phyloP scores from a whole-genome alignment of 2,113 vertebrate species.

The Cyprinus carpio region DNA sequence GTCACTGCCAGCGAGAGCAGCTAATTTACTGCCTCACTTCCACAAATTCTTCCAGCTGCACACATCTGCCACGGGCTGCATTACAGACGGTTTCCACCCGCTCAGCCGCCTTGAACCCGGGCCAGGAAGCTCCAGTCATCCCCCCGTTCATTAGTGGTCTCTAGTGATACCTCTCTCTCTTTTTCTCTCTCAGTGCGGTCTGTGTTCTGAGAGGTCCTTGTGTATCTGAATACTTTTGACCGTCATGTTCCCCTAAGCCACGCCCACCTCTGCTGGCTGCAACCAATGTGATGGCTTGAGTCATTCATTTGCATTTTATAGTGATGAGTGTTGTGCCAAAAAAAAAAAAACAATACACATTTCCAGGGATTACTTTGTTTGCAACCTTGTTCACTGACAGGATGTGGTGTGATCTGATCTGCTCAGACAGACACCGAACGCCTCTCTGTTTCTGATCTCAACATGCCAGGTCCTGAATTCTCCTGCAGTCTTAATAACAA shows the following conservation, averaged over 20 bases:
- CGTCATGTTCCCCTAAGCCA: neutral
- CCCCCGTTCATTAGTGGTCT: slow-evolving; percentile 30
- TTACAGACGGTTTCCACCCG: slow-evolving; percentile 10
- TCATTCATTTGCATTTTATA: slow-evolving; percentile 19
- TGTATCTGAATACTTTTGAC: neutral
- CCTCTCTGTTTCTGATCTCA: slow-evolving; percentile 29
- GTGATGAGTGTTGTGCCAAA: slow-evolving; percentile 2
- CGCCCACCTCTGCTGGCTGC: slow-evolving; percentile 28
- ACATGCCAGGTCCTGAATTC: slow-evolving; percentile 23
- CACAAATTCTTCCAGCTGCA: slow-evolving; percentile 53
- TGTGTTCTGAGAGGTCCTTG: neutral
- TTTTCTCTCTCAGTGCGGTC: slow-evolving; percentile 1
- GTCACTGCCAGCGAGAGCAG: slow-evolving; percentile 27
- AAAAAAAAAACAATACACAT: neutral
- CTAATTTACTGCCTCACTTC: slow-evolving; percentile 45
- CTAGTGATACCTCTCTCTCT: neutral
- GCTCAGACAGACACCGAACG: slow-evolving; percentile 8
- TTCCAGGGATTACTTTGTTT: slow-evolving; percentile 30
- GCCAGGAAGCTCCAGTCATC: slow-evolving; percentile 34
- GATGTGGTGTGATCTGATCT: neutral
- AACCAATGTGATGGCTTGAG: slow-evolving; percentile 21
- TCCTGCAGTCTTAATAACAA: neutral
- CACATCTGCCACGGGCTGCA: slow-evolving; percentile 53
- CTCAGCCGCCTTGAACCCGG: slow-evolving; percentile 7
- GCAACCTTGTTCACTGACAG: slow-evolving; percentile 4